Conservation (phyloP, 2,888 invertebrate species). For the Drosophila heteroneura region DNA sequence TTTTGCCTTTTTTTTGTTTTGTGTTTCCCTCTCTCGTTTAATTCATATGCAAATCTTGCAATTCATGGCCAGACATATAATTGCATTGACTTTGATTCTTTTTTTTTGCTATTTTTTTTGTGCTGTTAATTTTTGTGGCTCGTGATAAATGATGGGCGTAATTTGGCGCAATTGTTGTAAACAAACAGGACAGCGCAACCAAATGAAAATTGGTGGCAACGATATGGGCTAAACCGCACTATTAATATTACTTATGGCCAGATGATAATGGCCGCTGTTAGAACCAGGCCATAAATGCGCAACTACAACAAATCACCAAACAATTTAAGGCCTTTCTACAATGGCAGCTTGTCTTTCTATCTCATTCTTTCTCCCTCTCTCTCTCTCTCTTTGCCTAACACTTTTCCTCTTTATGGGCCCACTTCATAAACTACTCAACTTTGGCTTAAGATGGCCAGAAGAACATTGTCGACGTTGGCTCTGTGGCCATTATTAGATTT, state of each 20-base stretch:
- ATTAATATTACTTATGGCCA: slow-evolving; percentile 75
- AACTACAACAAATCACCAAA: slow-evolving; percentile 64
- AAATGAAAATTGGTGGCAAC: slow-evolving; percentile 43
- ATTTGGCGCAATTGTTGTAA: slow-evolving; percentile 55
- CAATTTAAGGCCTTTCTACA: slow-evolving; percentile 33
- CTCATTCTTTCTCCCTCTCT: slow-evolving; percentile 11
- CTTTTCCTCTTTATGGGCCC: not conserved
- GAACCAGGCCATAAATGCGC: slow-evolving; percentile 65
- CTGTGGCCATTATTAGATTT: slow-evolving; percentile 74
- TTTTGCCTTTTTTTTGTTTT: slow-evolving; percentile 20
- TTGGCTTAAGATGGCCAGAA: slow-evolving; percentile 40
- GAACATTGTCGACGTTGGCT: slow-evolving; percentile 25
- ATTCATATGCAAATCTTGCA: slow-evolving; percentile 46
- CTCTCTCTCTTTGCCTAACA: not conserved
- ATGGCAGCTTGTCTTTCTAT: slow-evolving; percentile 26
- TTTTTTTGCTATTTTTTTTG: slow-evolving; percentile 21
- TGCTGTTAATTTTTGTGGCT: slow-evolving; percentile 20
- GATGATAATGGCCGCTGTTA: slow-evolving; percentile 67
- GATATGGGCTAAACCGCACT: slow-evolving; percentile 54
- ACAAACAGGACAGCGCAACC: slow-evolving; percentile 29
- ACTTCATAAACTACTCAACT: slow-evolving; percentile 67
- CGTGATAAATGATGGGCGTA: slow-evolving; percentile 71
- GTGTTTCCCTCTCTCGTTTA: slow-evolving; percentile 28
- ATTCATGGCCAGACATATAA: slow-evolving; percentile 61
- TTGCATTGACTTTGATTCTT: slow-evolving; percentile 51